Evolutionary conservation across 1,140 invertebrate species (phyloP).

Genomic region (Zaprionus capensis): DNA sequence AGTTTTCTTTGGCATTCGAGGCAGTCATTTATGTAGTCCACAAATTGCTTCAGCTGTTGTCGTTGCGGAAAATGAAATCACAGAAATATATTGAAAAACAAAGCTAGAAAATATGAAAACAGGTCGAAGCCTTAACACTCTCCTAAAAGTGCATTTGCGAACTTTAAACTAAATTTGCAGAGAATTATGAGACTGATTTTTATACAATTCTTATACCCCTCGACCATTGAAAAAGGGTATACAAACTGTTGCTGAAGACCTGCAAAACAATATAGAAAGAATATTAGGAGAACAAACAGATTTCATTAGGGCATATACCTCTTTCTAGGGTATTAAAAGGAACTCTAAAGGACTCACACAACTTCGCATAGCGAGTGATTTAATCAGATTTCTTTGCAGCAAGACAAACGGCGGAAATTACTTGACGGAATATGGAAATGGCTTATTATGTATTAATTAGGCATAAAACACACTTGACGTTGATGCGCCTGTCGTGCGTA

Average conservation of each 20-base stretch:
- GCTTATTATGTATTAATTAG: constrained; percentile 72
- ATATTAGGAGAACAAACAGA: too few relatives aligned
- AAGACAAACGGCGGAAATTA: constrained; percentile 53
- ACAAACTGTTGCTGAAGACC: too few relatives aligned
- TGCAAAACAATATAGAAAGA: neutral
- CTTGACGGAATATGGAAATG: constrained; percentile 44
- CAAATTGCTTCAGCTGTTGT: constrained; percentile 9
- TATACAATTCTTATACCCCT: too few relatives aligned
- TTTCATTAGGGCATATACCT: neutral
- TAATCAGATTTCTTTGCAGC: constrained; percentile 54
- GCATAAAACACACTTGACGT: constrained; percentile 26
- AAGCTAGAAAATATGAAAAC: neutral
- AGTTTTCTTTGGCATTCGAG: constrained; percentile 43
- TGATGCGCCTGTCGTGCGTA: constrained; percentile 37
- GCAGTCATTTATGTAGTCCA: constrained; percentile 12
- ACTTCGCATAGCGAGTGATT: constrained; percentile 28
- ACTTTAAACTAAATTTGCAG: too few relatives aligned
- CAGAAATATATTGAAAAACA: neutral
- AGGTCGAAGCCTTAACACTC: too few relatives aligned
- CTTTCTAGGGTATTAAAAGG: neutral
- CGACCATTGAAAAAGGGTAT: too few relatives aligned
- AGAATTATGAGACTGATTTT: too few relatives aligned
- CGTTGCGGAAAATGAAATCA: neutral
- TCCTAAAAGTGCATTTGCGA: too few relatives aligned
- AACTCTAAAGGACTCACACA: constrained; percentile 11